Conservation (phyloP, 2,113 vertebrate genomes). For the Phoxinus phoxinus region DNA sequence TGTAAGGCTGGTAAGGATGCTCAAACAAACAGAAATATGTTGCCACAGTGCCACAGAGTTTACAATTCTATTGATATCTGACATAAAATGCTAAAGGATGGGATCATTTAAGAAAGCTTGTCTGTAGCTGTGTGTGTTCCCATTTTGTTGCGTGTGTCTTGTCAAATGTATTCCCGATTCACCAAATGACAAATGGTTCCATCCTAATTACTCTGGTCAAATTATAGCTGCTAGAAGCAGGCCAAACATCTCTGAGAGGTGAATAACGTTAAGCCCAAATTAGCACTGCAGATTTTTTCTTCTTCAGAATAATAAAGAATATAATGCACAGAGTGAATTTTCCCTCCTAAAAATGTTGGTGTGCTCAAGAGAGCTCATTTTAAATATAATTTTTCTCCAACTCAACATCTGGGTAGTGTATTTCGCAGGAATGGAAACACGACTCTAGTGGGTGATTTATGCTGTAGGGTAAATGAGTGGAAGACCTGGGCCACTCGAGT, state of each 20-base stretch:
- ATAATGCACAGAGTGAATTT: not conserved
- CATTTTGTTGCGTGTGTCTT: not conserved
- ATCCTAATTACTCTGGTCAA: slow-evolving; percentile 5
- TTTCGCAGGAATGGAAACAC: slow-evolving; percentile 28
- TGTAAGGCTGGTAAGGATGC: not conserved
- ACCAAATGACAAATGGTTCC: not conserved
- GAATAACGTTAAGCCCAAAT: not conserved
- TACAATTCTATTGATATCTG: slow-evolving; percentile 75
- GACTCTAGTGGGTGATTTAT: slow-evolving; percentile 18
- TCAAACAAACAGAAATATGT: not conserved
- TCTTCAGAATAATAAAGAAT: not conserved
- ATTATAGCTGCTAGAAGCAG: not conserved
- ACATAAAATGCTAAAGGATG: slow-evolving; percentile 49
- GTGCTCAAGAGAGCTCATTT: not conserved
- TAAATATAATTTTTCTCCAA: not conserved
- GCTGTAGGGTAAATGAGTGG: slow-evolving; percentile 8
- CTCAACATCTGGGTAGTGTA: slow-evolving; percentile 9
- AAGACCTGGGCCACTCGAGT: not conserved
- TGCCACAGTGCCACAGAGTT: not conserved
- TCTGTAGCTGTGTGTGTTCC: not conserved
- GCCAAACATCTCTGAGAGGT: not conserved
- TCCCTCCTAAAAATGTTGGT: not conserved
- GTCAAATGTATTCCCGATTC: not conserved
- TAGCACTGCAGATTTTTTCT: not conserved
- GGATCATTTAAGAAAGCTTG: not conserved